Percentiles rank a stretch among this genome's conserved stretches.
Evolutionary conservation across 1,140 invertebrate species (phyloP).

Genomic region (Lepeophtheirus salmonis): DNA sequence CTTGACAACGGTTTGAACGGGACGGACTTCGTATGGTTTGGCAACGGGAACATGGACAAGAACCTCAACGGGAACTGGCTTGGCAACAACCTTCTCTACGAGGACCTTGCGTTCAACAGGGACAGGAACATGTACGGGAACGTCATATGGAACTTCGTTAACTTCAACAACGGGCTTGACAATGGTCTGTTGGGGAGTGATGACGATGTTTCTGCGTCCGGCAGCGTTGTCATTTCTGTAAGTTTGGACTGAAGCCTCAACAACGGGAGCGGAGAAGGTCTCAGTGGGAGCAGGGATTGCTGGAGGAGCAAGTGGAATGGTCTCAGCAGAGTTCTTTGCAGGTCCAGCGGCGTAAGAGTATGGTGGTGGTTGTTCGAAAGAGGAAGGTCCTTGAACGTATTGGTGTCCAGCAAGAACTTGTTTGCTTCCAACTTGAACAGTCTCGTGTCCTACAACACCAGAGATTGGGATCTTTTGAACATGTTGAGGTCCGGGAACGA

Average conservation of each 20-base stretch:
- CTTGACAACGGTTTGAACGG: conserved; percentile 14
- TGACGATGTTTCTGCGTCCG: conserved; percentile 7
- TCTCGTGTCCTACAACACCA: conserved; percentile 13
- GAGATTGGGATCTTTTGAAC: conserved; percentile 1
- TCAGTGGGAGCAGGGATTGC: conserved; percentile 10
- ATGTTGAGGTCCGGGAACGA: conserved; percentile 4
- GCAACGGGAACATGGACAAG: conserved; percentile 4
- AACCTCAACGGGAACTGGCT: conserved; percentile 11
- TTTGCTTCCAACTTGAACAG: conserved; percentile 16
- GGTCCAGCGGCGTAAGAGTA: conserved; percentile 15
- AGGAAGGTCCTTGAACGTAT: neutral
- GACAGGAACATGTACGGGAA: conserved; percentile 16
- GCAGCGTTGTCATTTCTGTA: conserved; percentile 6
- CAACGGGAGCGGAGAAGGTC: conserved; percentile 2
- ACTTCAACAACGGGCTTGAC: conserved; percentile 5
- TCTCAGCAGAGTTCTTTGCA: conserved; percentile 7
- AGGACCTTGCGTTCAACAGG: conserved; percentile 14
- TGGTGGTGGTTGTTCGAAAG: neutral
- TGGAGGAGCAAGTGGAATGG: conserved; percentile 11
- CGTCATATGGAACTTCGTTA: conserved; percentile 9
- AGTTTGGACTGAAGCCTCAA: neutral
- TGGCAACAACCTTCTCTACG: conserved; percentile 9
- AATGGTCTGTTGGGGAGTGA: conserved; percentile 15
- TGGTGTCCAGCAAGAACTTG: conserved; percentile 8
- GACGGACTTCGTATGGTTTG: conserved; percentile 15